These are phyloP conservation scores for Chaitophorus viminalis DNA, from an alignment of 2,888 invertebrate genomes.

Conservation along the genomic window DNA sequence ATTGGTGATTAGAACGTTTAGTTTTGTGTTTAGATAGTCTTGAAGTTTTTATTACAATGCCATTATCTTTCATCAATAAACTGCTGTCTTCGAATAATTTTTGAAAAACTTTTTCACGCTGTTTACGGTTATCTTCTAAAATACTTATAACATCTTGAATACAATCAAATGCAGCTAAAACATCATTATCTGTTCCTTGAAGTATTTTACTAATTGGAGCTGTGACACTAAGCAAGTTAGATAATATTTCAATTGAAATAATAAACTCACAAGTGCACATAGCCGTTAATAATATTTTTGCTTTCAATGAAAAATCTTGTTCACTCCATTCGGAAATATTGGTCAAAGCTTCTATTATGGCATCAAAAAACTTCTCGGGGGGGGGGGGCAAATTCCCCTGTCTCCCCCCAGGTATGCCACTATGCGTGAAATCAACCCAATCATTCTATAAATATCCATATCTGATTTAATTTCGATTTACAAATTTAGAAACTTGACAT, in stretches of 20 bases:
- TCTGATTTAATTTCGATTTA: no score
- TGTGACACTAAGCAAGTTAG: constrained; percentile 1
- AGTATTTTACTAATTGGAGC: constrained; percentile 23
- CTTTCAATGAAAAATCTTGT: constrained; percentile 25
- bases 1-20: constrained; percentile 6
- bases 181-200: constrained; percentile 11
- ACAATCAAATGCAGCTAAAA: constrained; percentile 25
- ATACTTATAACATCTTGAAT: constrained; percentile 12
- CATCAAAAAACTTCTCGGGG: no score
- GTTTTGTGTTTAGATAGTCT: constrained; percentile 20
- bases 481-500: no score
- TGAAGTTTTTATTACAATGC: constrained; percentile 24
- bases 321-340: constrained; percentile 22
- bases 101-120: constrained; percentile 7
- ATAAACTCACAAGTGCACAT: not conserved
- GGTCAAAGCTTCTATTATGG: constrained; percentile 3
- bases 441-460: no score
- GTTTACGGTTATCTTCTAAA: constrained; percentile 2
- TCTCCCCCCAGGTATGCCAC: no score
- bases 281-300: not conserved
- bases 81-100: constrained; percentile 17
- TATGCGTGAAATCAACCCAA: no score
- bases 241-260: constrained; percentile 12
- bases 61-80: constrained; percentile 3
- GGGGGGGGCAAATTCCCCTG: no score